phyloP scores from a whole-genome alignment of 30 jellyfish, hydroid and myxozoan genomes.

The Rhopilema esculentum region DNA sequence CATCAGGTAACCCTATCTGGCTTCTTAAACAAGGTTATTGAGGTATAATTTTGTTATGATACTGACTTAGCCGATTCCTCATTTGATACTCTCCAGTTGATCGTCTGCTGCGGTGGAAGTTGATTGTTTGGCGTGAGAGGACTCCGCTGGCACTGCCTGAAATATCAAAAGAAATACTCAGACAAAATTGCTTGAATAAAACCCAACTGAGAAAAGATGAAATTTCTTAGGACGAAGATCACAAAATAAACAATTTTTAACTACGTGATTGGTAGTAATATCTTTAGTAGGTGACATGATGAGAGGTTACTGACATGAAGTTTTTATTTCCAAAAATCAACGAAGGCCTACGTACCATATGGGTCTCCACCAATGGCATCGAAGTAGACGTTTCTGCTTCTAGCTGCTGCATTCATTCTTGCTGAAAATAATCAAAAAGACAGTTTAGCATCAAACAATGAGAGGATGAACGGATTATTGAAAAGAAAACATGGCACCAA shows the following conservation, averaged over 20 bases:
- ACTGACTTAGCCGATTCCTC: constrained; percentile 7
- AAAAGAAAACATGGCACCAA: too few species aligned
- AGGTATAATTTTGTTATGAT: background rate
- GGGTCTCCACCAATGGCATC: constrained; percentile 92
- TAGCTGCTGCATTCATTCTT: constrained; percentile 83
- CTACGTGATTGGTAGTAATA: too few species aligned
- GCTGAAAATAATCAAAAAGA: constrained; percentile 30
- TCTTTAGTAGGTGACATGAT: too few species aligned
- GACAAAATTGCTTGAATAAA: too few species aligned
- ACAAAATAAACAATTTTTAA: too few species aligned
- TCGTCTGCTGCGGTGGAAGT: constrained; percentile 53
- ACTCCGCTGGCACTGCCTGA: constrained; percentile 63
- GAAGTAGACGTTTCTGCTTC: constrained; percentile 80
- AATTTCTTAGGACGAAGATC: too few species aligned
- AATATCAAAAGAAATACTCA: background rate
- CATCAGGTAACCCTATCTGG: too few species aligned
- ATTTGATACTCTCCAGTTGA: constrained; percentile 14
- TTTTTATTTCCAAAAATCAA: background rate
- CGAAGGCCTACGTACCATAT: constrained; percentile 54
- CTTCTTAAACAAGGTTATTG: background rate
- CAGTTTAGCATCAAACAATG: too few species aligned
- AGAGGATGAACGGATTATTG: too few species aligned
- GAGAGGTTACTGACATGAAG: too few species aligned
- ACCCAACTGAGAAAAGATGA: too few species aligned
- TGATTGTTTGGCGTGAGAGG: constrained; percentile 61